Base-by-base conservation (phyloP, 1,140 invertebrate species). In the Cheumatopsyche charites region DNA sequence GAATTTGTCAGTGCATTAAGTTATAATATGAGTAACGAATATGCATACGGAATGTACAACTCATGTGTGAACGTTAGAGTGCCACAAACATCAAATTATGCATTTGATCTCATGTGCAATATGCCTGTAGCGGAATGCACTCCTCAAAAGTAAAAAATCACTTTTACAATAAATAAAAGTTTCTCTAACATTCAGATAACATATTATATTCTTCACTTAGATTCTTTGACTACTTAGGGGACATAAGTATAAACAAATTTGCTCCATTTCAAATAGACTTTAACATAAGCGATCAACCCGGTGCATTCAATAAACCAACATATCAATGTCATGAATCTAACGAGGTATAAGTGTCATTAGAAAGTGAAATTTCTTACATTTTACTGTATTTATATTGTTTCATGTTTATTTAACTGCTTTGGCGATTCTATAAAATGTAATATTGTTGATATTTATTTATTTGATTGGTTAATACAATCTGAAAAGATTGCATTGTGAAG, bases 221-320 rank as follows among this genome's bases (percentile, higher is more conserved):
- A 43, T 87, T 85, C 83, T 88, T 84, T 71, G 73, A 81, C 7
- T 90, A 81, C 78, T 85, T 89, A 84, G 88, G 88, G 42, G 78
- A 82, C 74, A 65, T 67, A 0, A 66, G 47, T 0, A 62, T 7
- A 1, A 90, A 89, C 73, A 76, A 77, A 5, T 85, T 87, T 67
- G 81, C 87, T 0, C 90, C 90, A 0, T 91, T 91, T 77, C 76
- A 82, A 43, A 89, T 92, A 6, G 80, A 82, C 43, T 92, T 88
- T 67, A 73, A 13, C 21, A n/a, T 19, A 7, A 15, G 1, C 1
- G 13, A 43, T 23, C 1, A 47, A 1, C 15, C 21, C 1, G n/a
- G 11, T 45, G 42, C 63, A 26, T 26, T 47, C n/a, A 21, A 47
- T 21, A 1, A 7, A 11, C 0, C 1, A 25, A 45, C 43, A n/a